Percentiles rank a stretch among this genome's conserved stretches.
Evolutionary conservation across 2,888 invertebrate species (phyloP).

Genomic region (Caprella mutica): DNA sequence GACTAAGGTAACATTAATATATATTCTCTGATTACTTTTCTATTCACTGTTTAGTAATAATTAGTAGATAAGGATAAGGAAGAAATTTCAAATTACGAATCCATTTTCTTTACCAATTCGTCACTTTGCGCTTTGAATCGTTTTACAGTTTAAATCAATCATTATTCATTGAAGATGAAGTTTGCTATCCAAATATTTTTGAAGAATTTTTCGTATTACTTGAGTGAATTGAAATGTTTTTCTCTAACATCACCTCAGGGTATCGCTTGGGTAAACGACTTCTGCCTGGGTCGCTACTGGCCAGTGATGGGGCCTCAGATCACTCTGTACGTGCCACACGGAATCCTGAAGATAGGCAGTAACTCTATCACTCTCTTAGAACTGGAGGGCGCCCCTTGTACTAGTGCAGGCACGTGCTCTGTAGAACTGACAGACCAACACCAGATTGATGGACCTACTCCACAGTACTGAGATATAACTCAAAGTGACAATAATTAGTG

Average conservation of each 20-base stretch:
- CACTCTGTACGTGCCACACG: slow-evolving; percentile 43
- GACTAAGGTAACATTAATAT: slow-evolving; percentile 37
- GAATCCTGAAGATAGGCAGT: slow-evolving; percentile 12
- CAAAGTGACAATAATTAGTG: too few species aligned
- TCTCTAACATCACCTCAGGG: slow-evolving; percentile 17
- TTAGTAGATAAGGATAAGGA: background rate
- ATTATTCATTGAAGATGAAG: too few species aligned
- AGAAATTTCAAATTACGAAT: too few species aligned
- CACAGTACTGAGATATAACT: too few species aligned
- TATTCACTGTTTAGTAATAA: background rate
- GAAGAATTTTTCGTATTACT: background rate
- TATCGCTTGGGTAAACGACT: slow-evolving; percentile 43
- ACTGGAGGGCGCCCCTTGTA: slow-evolving; percentile 8
- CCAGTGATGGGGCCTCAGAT: slow-evolving; percentile 45
- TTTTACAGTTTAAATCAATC: too few species aligned
- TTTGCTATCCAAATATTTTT: too few species aligned
- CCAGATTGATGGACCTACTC: slow-evolving; percentile 22
- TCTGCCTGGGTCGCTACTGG: slow-evolving; percentile 48
- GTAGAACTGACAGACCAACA: slow-evolving; percentile 16
- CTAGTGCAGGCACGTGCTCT: background rate
- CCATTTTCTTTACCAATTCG: too few species aligned
- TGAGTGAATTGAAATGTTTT: background rate
- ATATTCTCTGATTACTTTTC: background rate
- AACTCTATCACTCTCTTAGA: slow-evolving; percentile 27
- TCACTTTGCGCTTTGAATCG: too few species aligned